These are phyloP conservation scores for Dicrurus megarhynchus DNA, from an alignment of 2,113 vertebrate genomes.

Conservation along the genomic window DNA sequence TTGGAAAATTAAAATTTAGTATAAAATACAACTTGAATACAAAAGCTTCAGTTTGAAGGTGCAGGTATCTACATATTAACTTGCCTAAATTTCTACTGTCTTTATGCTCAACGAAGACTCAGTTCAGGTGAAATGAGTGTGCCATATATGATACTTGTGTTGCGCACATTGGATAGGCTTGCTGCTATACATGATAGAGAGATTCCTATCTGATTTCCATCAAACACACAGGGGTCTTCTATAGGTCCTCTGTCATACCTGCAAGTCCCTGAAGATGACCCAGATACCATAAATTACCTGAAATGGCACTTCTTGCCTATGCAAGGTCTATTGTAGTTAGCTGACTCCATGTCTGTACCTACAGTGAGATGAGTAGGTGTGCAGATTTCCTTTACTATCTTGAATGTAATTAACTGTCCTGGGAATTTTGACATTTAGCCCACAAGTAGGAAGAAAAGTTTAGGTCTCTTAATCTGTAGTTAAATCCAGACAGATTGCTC, in stretches of 20 bases:
- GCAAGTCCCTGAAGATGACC: background rate
- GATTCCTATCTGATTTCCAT: background rate
- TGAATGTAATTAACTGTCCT: background rate
- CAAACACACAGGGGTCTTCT: background rate
- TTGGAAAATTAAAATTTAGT: background rate
- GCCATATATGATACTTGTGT: no score
- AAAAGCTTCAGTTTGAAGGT: background rate
- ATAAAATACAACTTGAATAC: background rate
- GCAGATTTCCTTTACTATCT: background rate
- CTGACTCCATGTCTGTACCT: background rate
- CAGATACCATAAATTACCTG: background rate
- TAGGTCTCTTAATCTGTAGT: background rate
- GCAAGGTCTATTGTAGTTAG: background rate
- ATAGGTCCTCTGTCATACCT: background rate
- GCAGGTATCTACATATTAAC: background rate
- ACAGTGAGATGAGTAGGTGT: background rate
- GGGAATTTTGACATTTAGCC: background rate
- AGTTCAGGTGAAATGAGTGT: background rate
- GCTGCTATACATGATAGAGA: background rate
- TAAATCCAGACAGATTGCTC: background rate
- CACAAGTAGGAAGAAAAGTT: background rate
- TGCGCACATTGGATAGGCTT: background rate
- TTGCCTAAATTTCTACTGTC: background rate
- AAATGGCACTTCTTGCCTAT: background rate
- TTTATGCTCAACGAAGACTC: background rate